phyloP scores from a whole-genome alignment of 37 sponge, comb jelly and placozoan genomes.

The Ianthella basta region DNA sequence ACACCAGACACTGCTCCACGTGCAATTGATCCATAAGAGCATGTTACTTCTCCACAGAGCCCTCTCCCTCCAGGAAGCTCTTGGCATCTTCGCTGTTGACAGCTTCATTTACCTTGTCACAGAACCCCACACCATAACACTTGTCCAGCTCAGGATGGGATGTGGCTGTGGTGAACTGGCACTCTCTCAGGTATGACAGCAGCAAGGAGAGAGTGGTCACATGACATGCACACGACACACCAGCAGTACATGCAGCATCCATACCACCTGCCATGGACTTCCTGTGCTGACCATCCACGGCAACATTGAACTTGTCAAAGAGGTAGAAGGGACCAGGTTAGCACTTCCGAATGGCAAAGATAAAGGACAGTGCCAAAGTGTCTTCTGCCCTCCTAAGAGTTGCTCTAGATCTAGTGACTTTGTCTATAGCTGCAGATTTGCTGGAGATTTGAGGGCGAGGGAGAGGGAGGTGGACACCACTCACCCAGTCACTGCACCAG shows the following conservation, averaged over 20 bases:
- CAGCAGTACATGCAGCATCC: not conserved
- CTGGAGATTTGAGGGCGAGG: slow-evolving; percentile 79
- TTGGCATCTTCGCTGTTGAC: slow-evolving; percentile 85
- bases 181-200: slow-evolving; percentile 79
- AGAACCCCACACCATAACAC: slow-evolving; percentile 92
- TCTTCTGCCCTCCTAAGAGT: slow-evolving; percentile 97
- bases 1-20: too few species aligned
- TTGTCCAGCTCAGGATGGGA: slow-evolving; percentile 96
- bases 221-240: too few species aligned
- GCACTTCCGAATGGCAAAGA: slow-evolving; percentile 99
- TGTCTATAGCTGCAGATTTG: slow-evolving; percentile 78
- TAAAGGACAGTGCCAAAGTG: slow-evolving; percentile 95
- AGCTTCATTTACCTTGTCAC: slow-evolving; percentile 84
- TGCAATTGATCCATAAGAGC: too few species aligned
- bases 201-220: not conserved
- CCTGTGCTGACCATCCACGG: slow-evolving; percentile 93
- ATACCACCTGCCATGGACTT: slow-evolving; percentile 87
- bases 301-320: slow-evolving; percentile 98
- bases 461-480: not conserved
- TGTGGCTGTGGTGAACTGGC: slow-evolving; percentile 98
- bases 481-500: slow-evolving; percentile 21
- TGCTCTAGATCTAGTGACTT: slow-evolving; percentile 97
- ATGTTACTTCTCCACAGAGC: slow-evolving; percentile 60
- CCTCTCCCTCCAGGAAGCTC: slow-evolving; percentile 89
- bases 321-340: slow-evolving; percentile 99